A percentile compares a stretch with the other conserved stretches of the same genome.
Evolutionary conservation across 2,888 invertebrate genomes (phyloP).

Genomic region (Drosophila villosipedis): DNA sequence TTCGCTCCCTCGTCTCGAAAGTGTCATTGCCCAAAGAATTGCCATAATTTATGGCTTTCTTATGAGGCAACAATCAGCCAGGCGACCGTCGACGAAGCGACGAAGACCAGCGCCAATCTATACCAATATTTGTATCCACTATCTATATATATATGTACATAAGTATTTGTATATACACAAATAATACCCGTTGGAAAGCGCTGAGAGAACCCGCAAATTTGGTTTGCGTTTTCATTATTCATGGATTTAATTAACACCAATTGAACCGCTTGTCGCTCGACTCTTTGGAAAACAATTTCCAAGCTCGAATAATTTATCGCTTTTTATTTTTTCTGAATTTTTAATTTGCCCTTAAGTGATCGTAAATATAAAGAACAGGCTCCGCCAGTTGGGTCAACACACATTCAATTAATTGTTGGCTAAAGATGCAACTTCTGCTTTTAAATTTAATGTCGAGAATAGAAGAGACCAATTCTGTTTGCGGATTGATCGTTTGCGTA

Average conservation of each 20-base stretch:
- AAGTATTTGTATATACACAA: constrained; percentile 2
- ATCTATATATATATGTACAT: constrained; percentile 1
- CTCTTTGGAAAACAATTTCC: constrained; percentile 72
- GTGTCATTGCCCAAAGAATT: constrained; percentile 78
- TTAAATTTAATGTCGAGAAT: neutral
- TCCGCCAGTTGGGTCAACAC: constrained; percentile 14
- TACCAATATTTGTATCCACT: constrained; percentile 42
- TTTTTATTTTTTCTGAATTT: constrained; percentile 53
- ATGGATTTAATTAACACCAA: constrained; percentile 86
- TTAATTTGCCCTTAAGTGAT: constrained; percentile 73
- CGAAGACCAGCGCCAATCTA: constrained; percentile 60
- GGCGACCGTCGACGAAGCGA: constrained; percentile 29
- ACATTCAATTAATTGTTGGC: constrained; percentile 29
- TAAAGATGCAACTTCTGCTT: constrained; percentile 7
- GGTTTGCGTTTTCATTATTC: constrained; percentile 76
- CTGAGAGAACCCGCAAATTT: constrained; percentile 56
- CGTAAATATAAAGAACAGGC: constrained; percentile 37
- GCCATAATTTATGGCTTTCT: constrained; percentile 83
- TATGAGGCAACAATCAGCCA: constrained; percentile 72
- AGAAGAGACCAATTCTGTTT: neutral
- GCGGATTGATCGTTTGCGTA: neutral
- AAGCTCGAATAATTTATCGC: constrained; percentile 71
- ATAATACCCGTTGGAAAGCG: constrained; percentile 8
- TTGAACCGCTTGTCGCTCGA: constrained; percentile 85
- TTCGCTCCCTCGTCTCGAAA: constrained; percentile 69